These are phyloP conservation scores for Mormyrops attenuatus DNA, from an alignment of 2,797 vertebrate genomes.

Conservation along the genomic window DNA sequence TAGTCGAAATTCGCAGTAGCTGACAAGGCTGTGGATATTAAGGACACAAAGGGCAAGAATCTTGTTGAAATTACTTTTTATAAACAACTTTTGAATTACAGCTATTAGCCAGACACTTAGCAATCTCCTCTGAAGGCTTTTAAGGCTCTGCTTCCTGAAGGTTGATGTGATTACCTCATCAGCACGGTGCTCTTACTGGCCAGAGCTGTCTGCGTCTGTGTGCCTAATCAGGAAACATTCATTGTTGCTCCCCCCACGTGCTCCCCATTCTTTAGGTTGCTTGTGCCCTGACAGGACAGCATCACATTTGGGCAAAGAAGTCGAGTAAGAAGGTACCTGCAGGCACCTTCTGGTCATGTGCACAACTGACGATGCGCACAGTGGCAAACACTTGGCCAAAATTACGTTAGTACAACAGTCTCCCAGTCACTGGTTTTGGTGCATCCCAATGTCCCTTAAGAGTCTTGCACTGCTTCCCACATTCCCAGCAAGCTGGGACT, in stretches of 20 bases:
- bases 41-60: background rate
- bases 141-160: conserved; percentile 8
- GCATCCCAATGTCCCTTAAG: background rate
- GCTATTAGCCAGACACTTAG: conserved; percentile 12
- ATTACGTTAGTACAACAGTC: background rate
- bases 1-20: background rate
- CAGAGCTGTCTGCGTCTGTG: background rate
- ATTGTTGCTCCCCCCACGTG: background rate
- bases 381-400: background rate
- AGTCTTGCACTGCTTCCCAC: background rate
- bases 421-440: background rate
- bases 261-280: background rate
- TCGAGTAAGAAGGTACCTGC: background rate
- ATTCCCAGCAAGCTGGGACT: background rate
- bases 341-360: background rate
- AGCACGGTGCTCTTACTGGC: background rate
- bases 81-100: conserved; percentile 15
- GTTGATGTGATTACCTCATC: conserved; percentile 2
- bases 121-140: background rate
- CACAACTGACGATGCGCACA: background rate
- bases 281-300: background rate
- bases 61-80: background rate
- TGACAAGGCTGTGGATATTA: background rate
- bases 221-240: background rate
- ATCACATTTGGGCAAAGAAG: background rate